Evolutionary conservation across 2,888 invertebrate genomes (phyloP).

Genomic region (Tillus elongatus): DNA sequence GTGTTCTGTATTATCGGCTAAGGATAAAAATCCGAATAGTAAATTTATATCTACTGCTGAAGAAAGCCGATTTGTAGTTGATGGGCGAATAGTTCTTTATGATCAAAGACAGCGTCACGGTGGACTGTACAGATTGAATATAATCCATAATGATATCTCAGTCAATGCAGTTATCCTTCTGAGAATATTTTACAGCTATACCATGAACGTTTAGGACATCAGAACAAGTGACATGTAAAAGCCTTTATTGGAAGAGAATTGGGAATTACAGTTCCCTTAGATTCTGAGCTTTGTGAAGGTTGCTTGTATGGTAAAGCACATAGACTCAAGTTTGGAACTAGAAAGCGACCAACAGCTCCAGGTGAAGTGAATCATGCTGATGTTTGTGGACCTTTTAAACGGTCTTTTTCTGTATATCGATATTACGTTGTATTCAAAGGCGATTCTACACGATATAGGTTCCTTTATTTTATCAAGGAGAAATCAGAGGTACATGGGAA

Average conservation of each 20-base stretch:
- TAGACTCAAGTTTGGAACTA: slow-evolving; percentile 15
- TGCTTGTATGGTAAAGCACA: slow-evolving; percentile 22
- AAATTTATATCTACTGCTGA: slow-evolving; percentile 11
- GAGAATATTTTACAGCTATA: slow-evolving; percentile 15
- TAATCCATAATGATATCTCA: not conserved
- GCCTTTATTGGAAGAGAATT: slow-evolving; percentile 14
- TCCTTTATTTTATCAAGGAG: slow-evolving; percentile 15
- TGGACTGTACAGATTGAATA: slow-evolving; percentile 8
- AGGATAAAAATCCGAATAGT: slow-evolving; percentile 10
- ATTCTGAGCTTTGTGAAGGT: slow-evolving; percentile 18
- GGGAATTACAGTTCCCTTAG: slow-evolving; percentile 13
- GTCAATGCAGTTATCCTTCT: no score
- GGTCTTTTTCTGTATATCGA: slow-evolving; percentile 11
- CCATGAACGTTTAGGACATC: slow-evolving; percentile 19
- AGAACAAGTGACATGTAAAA: slow-evolving; percentile 19
- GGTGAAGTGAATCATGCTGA: slow-evolving; percentile 14
- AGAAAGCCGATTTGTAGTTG: slow-evolving; percentile 6
- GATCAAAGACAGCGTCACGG: slow-evolving; percentile 6
- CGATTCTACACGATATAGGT: slow-evolving; percentile 14
- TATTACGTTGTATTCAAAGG: slow-evolving; percentile 17
- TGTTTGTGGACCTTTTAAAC: slow-evolving; percentile 15
- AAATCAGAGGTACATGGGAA: slow-evolving; percentile 13
- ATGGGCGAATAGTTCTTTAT: slow-evolving; percentile 4
- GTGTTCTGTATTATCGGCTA: slow-evolving; percentile 12
- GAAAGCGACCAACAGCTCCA: slow-evolving; percentile 8